phyloP scores from a whole-genome alignment of 1,140 invertebrate species.

The Drosophila asahinai region DNA sequence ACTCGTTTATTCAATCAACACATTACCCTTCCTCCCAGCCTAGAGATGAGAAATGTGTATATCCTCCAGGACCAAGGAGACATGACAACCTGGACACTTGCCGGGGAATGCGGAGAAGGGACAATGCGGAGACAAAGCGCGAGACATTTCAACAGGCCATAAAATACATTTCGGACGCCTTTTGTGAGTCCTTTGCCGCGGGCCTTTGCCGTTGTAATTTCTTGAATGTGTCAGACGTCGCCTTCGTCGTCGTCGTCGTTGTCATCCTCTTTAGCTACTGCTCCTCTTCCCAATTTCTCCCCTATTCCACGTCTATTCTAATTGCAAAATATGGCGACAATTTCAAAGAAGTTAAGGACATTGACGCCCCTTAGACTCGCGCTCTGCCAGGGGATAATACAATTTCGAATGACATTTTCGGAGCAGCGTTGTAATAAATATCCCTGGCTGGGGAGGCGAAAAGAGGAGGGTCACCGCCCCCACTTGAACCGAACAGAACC shows the following conservation, averaged over 20 bases:
- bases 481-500: slow-evolving; percentile 44
- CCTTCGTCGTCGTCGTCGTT: slow-evolving; percentile 13
- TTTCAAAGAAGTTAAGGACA: slow-evolving; percentile 78
- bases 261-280: slow-evolving; percentile 22
- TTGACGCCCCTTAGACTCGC: slow-evolving; percentile 57
- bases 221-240: slow-evolving; percentile 75
- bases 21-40: slow-evolving; percentile 5
- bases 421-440: slow-evolving; percentile 62
- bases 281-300: not conserved
- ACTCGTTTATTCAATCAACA: slow-evolving; percentile 47
- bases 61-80: slow-evolving; percentile 8
- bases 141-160: slow-evolving; percentile 78
- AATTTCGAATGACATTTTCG: slow-evolving; percentile 78
- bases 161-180: slow-evolving; percentile 76
- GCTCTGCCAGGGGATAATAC: slow-evolving; percentile 72
- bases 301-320: slow-evolving; percentile 55
- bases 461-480: slow-evolving; percentile 10
- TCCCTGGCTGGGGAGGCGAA: slow-evolving; percentile 2
- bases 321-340: slow-evolving; percentile 82
- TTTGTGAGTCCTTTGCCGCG: slow-evolving; percentile 53
- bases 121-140: slow-evolving; percentile 40
- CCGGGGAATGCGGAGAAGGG: not conserved
- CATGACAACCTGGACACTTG: slow-evolving; percentile 52
- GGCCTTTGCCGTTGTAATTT: slow-evolving; percentile 76
- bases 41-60: slow-evolving; percentile 11